Evolutionary conservation across 1,140 invertebrate genomes (phyloP).

Genomic region (Augochlora pura): DNA sequence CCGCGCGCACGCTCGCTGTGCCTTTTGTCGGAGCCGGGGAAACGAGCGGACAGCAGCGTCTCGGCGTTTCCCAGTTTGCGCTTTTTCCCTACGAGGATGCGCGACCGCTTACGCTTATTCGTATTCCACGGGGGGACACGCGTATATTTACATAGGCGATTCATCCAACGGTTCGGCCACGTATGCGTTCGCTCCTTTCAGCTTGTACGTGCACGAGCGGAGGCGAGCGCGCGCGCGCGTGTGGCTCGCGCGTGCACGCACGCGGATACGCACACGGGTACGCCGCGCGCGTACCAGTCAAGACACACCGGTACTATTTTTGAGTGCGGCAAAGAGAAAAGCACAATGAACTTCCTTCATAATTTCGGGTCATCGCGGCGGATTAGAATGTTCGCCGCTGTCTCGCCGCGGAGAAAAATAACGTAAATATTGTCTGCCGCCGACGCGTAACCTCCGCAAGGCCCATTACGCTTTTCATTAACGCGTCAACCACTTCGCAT

Average conservation of each 20-base stretch:
- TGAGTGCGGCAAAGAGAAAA: conserved; percentile 69
- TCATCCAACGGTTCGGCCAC: conserved; percentile 17
- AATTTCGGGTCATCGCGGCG: conserved; percentile 69
- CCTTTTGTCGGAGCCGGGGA: background rate
- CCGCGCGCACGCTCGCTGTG: background rate
- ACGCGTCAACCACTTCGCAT: too few species aligned
- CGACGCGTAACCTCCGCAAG: too few species aligned
- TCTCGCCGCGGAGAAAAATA: background rate
- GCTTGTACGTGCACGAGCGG: background rate
- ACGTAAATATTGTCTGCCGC: too few species aligned
- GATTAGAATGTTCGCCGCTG: conserved; percentile 60
- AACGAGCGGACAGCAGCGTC: background rate
- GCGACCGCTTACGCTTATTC: conserved; percentile 2
- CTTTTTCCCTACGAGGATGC: conserved; percentile 3
- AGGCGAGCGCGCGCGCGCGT: background rate
- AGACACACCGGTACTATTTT: conserved; percentile 68
- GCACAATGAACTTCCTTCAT: conserved; percentile 68
- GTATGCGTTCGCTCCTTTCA: background rate
- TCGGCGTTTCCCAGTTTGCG: conserved; percentile 7
- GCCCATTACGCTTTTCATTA: too few species aligned
- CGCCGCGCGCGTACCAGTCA: conserved; percentile 32
- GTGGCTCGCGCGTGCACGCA: background rate
- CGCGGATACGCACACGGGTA: background rate
- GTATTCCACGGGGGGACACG: conserved; percentile 32
- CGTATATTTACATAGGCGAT: conserved; percentile 39